Conservation (phyloP, 1,140 invertebrate genomes). For the Tetramorium simillimum region DNA sequence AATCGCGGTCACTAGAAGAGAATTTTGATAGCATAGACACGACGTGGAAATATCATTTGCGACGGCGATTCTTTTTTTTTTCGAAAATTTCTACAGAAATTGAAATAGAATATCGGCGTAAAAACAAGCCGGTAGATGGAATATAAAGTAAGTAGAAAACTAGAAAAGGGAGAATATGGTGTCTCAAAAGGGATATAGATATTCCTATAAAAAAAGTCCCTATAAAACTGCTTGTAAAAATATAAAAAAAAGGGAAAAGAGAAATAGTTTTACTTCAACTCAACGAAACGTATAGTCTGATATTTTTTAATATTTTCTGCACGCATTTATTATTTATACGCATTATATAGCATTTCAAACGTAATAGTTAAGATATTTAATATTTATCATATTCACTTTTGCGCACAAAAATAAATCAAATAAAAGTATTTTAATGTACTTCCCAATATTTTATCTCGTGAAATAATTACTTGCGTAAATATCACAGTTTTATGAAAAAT, state of each 20-base stretch:
- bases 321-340: background rate
- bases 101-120: background rate
- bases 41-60: background rate
- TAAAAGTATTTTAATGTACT: background rate
- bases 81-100: background rate
- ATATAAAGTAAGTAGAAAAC: background rate
- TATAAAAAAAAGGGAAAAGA: background rate
- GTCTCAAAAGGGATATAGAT: background rate
- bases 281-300: background rate
- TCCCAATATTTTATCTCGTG: background rate
- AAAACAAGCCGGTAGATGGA: background rate
- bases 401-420: background rate
- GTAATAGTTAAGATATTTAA: background rate
- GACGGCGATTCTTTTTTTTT: background rate
- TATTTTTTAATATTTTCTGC: background rate
- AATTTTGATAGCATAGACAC: background rate
- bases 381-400: background rate
- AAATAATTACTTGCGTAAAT: conserved; percentile 19
- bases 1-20: background rate
- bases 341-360: background rate
- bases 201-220: background rate
- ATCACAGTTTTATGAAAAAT: background rate
- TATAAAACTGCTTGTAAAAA: background rate
- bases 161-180: background rate
- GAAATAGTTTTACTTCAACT: background rate